Percentiles rank a stretch among this genome's conserved stretches.
Evolutionary conservation across 2,797 vertebrate species (phyloP).

Genomic region (Xyrichtys novacula): DNA sequence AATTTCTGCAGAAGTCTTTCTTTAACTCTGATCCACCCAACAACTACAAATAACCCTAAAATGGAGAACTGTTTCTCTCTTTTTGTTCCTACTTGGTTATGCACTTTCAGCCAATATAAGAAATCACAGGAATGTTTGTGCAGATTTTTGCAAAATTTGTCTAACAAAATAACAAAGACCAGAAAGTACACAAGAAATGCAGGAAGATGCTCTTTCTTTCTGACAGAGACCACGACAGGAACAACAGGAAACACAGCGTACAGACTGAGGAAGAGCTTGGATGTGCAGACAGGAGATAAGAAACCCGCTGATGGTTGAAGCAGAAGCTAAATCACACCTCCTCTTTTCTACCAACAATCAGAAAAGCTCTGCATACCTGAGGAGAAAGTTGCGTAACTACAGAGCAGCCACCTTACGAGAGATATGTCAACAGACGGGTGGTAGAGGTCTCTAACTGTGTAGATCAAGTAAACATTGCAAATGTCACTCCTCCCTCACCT

Average conservation of each 20-base stretch:
- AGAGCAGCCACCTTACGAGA: background rate
- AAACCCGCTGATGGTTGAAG: slow-evolving; percentile 69
- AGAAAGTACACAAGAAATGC: slow-evolving; percentile 27
- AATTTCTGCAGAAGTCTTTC: background rate
- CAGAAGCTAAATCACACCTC: slow-evolving; percentile 58
- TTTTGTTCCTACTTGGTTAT: background rate
- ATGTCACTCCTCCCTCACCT: no score
- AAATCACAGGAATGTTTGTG: background rate
- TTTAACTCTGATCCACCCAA: background rate
- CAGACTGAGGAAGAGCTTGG: slow-evolving; percentile 88
- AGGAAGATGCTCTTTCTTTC: slow-evolving; percentile 82
- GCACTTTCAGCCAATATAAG: background rate
- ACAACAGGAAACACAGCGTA: slow-evolving; percentile 94
- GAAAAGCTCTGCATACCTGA: slow-evolving; percentile 38
- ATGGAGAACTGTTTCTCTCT: background rate
- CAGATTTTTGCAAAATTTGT: background rate
- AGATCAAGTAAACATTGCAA: slow-evolving; percentile 26
- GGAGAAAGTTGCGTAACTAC: slow-evolving; percentile 25
- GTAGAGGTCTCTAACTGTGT: slow-evolving; percentile 1
- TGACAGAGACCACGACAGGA: slow-evolving; percentile 80
- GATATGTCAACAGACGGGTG: background rate
- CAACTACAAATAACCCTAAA: background rate
- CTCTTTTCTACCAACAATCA: slow-evolving; percentile 50
- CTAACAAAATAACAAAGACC: background rate
- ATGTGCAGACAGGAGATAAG: slow-evolving; percentile 92